Evolutionary conservation across 2,113 vertebrate species (phyloP), one percentile per base, ranked within the genome.

Genomic region (Chelonoidis abingdonii): DNA sequence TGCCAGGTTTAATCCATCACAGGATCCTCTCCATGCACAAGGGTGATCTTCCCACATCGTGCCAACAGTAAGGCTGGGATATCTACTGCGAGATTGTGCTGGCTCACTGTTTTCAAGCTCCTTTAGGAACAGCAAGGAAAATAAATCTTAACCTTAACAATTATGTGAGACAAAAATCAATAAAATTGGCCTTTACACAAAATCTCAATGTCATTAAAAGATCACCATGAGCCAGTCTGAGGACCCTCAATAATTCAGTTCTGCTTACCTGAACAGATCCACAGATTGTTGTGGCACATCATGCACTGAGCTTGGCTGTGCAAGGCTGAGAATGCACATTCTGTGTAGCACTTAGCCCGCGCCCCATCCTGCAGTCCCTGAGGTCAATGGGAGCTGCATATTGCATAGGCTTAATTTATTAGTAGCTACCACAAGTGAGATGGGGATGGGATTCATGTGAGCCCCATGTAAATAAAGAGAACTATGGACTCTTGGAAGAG

Each of bases 141-240:
- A 94, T 92, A 95, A 95, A 97, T 97, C 92, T 83, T 80, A 88
- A 81, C 86, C 27, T 6, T 95, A 90, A 79, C 95, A 96, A 95
- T 95, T 94, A 95, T 62, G 44, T 50, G 24, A 31, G 89, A 79
- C 85, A 96, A 86, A 94, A 95, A 97, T 94, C 94, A 95, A 97
- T 97, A 80, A 83, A 21, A 10, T 84, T 75, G 83, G 93, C 83
- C 89, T 97, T 94, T 94, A 89, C 65, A 44, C 89, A 8, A 1
- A 78, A 78, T 79, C 87, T 93, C 81, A 81, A 29, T 82, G 90
- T 16, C 87, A 90, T 93, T 95, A 97, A 95, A 91, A 92, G 57
- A 89, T 85, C 5, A 0, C 90, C 93, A 85, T 49, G 90, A 95
- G 79, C 80, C 90, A 89, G 94, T 94, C 94, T 27, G 86, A 84